Conservation (phyloP, 2,113 vertebrate genomes). For the Psilopogon haemacephalus region DNA sequence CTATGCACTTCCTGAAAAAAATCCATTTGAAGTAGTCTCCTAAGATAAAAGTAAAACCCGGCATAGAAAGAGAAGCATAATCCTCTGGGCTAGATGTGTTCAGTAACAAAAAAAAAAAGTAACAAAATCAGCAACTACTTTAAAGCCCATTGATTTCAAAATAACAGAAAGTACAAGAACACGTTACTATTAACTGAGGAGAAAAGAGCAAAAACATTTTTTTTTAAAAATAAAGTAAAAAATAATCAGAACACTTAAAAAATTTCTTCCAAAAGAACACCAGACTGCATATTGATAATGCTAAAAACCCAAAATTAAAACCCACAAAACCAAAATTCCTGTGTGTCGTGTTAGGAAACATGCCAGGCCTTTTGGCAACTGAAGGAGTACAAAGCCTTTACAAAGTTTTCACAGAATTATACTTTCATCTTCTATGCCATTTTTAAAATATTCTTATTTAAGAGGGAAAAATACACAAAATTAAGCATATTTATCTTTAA, state of each 20-base stretch:
- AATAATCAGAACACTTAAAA: neutral
- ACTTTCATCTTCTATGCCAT: neutral
- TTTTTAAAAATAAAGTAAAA: neutral
- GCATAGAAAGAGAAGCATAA: neutral
- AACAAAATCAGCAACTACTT: neutral
- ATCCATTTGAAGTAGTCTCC: neutral
- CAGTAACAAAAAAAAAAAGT: neutral
- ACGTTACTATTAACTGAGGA: neutral
- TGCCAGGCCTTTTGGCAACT: neutral
- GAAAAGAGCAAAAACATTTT: neutral
- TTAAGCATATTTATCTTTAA: neutral
- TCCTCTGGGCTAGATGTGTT: neutral
- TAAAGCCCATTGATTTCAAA: neutral
- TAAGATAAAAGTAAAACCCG: neutral
- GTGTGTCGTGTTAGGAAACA: neutral
- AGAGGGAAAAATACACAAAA: neutral
- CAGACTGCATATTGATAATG: neutral
- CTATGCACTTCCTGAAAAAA: neutral
- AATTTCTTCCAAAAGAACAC: neutral
- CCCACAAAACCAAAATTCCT: accelerated
- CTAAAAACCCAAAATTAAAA: neutral
- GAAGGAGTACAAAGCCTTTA: neutral
- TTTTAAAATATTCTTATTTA: neutral
- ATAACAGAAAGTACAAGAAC: neutral
- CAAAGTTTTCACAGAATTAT: neutral